Base-by-base conservation (phyloP, 2,888 invertebrate genomes). In the Hartigia nigra region DNA sequence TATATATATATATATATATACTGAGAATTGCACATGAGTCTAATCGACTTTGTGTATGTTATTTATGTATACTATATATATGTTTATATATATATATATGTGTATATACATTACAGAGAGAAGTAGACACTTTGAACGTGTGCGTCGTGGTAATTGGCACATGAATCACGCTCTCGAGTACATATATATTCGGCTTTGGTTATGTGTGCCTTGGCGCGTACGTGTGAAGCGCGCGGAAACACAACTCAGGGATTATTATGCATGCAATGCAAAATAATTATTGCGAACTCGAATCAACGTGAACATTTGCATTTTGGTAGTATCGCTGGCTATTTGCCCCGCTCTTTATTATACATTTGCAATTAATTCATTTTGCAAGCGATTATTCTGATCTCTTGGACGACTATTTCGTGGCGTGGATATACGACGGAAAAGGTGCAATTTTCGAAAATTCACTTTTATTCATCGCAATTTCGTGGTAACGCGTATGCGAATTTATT, bases 111-210 rank as follows among this genome's bases (percentile, higher is more conserved):
- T 14, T 35, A 35, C 35, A 39, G 55, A 23, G 5, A 14, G 23
- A 23, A 14, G 39, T n/a, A 55, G 2, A 23, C 23, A 9, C 55
- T 76, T 34, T 14, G 36, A 31, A 70, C 84, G 84, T 87, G 83
- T 85, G 84, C 84, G 23, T 86, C 84, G 84, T 84, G 87, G 85
- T 89, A 89, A 89, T 89, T 89, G 89, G 88, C 88, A 85, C 86
- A 89, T 89, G 89, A 89, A 89, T 89, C 89, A 89, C 88, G 86
- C 86, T 86, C 87, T 86, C 82, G 81, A 83, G 82, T 86, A 85
- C 85, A 23, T 55, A 23, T 55, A 55, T 23, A 23, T 55, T 14
- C 55, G 9, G 55, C 23, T 55, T 14, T 23, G 14, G 23, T n/a
- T n/a, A 55, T 55, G 9, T 23, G 55, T 55, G 55, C 23, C 55